Evolutionary conservation across 2,888 invertebrate species (phyloP).

Genomic region (Panopea generosa): DNA sequence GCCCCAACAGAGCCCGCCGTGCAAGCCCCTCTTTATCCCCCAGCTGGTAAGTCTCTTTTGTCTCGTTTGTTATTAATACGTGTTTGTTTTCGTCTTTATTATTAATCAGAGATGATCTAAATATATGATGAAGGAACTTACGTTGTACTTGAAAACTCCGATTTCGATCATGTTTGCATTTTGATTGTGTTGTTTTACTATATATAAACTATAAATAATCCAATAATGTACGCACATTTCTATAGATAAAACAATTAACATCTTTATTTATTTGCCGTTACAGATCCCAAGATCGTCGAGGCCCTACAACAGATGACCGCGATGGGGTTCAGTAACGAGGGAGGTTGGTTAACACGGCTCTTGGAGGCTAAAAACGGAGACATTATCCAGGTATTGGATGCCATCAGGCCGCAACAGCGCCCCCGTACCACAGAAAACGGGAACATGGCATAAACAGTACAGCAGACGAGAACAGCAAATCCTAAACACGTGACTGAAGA

Average conservation of each 20-base stretch:
- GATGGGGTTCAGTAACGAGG: conserved; percentile 94
- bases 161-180: too few species aligned
- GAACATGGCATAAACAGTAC: conserved; percentile 29
- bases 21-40: conserved; percentile 61
- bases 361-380: conserved; percentile 89
- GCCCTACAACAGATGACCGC: conserved; percentile 89
- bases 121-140: too few species aligned
- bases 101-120: too few species aligned
- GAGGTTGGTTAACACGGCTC: conserved; percentile 89
- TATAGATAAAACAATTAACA: too few species aligned
- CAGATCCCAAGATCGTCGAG: conserved; percentile 87
- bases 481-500: background rate
- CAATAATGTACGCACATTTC: too few species aligned
- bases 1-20: conserved; percentile 17
- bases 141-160: too few species aligned
- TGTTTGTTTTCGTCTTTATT: too few species aligned
- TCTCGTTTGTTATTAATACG: background rate
- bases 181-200: too few species aligned
- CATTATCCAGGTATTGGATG: conserved; percentile 89
- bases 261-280: too few species aligned
- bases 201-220: too few species aligned
- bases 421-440: conserved; percentile 24
- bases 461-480: conserved; percentile 4
- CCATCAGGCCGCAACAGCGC: conserved; percentile 84
- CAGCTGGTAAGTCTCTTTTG: conserved; percentile 48